A percentile compares a stretch with the other conserved stretches of the same genome.
phyloP scores from a whole-genome alignment of 2,113 vertebrate genomes.

The Promerops cafer region DNA sequence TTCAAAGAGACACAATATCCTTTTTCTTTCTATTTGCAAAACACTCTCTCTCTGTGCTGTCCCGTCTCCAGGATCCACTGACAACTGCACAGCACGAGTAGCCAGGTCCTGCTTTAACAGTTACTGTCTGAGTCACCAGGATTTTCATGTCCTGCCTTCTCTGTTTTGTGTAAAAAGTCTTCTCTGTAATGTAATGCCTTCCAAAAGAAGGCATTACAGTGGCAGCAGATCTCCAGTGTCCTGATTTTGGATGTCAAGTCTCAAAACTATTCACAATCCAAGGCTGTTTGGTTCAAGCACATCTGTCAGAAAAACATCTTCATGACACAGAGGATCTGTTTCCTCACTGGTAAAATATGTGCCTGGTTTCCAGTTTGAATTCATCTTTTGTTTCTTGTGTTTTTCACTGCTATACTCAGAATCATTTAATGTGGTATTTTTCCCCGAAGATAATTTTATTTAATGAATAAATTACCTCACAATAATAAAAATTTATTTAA shows the following conservation, averaged over 20 bases:
- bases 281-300: neutral
- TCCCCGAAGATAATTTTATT: neutral
- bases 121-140: neutral
- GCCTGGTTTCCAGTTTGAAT: constrained; percentile 32
- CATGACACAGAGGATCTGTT: constrained; percentile 9
- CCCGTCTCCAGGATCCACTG: neutral
- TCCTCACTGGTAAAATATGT: constrained; percentile 34
- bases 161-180: neutral
- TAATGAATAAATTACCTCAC: neutral
- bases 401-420: neutral
- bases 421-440: neutral
- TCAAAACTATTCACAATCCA: neutral
- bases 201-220: neutral
- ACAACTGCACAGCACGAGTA: neutral
- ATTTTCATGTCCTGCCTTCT: neutral
- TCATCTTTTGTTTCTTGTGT: constrained; percentile 20
- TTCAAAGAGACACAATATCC: neutral
- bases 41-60: neutral
- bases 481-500: neutral
- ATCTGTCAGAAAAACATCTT: constrained; percentile 51
- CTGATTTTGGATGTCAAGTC: neutral
- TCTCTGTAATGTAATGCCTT: neutral
- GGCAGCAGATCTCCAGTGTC: neutral
- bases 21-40: neutral
- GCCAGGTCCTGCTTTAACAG: neutral